These are phyloP conservation scores for Salpingus planirostris DNA, from an alignment of 2,888 invertebrate genomes.

Conservation along the genomic window DNA sequence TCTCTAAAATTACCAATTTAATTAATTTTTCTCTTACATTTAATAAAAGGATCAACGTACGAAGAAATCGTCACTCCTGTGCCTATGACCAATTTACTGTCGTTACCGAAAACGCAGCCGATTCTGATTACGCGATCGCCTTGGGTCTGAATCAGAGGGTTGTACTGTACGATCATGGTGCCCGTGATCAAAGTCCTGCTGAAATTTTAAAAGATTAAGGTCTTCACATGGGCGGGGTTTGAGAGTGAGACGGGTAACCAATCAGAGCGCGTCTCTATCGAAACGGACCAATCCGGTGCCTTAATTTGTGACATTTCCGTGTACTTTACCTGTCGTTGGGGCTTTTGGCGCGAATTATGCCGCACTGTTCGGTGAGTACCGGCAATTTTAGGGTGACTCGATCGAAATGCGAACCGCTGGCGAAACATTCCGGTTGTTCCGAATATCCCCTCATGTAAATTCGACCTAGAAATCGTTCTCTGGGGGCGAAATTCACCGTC, in stretches of 20 bases:
- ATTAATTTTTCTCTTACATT: too few species aligned
- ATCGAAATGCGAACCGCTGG: conserved; percentile 45
- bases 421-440: conserved; percentile 54
- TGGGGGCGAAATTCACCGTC: conserved; percentile 57
- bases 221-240: too few species aligned
- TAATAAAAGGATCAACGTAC: conserved; percentile 38
- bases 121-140: conserved; percentile 75
- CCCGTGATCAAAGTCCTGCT: conserved; percentile 70
- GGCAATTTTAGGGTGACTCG: conserved; percentile 52
- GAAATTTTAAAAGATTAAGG: too few species aligned
- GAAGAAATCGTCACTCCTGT: conserved; percentile 50
- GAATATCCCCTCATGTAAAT: conserved; percentile 75
- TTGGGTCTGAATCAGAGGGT: conserved; percentile 74
- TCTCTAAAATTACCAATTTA: conserved; percentile 32
- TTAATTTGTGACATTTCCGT: too few species aligned
- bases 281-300: too few species aligned
- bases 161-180: conserved; percentile 73
- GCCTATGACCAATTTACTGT: conserved; percentile 44
- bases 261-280: too few species aligned
- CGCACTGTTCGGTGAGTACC: conserved; percentile 47
- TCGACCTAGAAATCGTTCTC: conserved; percentile 57
- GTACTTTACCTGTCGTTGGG: conserved; percentile 46
- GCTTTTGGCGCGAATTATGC: conserved; percentile 49
- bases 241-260: too few species aligned
- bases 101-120: conserved; percentile 60